A percentile compares a stretch with the other conserved stretches of the same genome.
Evolutionary conservation across 2,797 vertebrate species (phyloP).

Genomic region (Petrocephalus sullivani): DNA sequence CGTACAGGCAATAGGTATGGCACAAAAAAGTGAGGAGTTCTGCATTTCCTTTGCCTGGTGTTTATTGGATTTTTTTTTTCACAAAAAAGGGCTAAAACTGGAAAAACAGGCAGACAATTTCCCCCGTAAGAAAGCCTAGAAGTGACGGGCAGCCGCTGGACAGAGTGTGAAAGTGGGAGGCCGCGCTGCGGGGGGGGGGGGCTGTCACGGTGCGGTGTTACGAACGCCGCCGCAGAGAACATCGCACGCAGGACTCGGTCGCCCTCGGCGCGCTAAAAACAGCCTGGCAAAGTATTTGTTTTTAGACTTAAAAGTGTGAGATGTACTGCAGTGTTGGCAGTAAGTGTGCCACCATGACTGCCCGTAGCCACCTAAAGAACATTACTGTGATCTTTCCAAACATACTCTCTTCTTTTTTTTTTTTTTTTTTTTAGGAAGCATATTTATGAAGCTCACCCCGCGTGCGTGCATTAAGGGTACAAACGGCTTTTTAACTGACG

Average conservation of each 20-base stretch:
- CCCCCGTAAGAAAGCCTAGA: neutral
- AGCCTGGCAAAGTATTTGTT: conserved; percentile 40
- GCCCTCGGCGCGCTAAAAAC: conserved; percentile 31
- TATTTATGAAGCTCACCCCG: neutral
- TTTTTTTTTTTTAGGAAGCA: neutral
- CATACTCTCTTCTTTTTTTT: neutral
- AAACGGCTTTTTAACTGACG: neutral
- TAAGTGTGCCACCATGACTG: neutral
- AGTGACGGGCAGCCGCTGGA: neutral
- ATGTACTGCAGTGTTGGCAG: conserved; percentile 5
- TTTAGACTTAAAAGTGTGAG: conserved; percentile 41
- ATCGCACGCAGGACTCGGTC: conserved; percentile 40
- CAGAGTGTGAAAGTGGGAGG: conserved; percentile 40
- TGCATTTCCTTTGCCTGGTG: neutral
- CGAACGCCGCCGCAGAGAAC: conserved; percentile 38
- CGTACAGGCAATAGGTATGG: neutral
- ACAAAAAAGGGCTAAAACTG: neutral
- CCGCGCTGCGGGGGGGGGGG: conserved; percentile 35
- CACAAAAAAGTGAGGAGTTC: neutral
- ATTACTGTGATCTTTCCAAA: neutral
- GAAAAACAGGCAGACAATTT: neutral
- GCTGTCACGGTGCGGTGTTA: conserved; percentile 46
- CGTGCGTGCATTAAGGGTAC: neutral
- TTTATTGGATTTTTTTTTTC: neutral
- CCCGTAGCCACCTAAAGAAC: neutral